Evolutionary conservation across 2,797 vertebrate genomes (phyloP).

Genomic region (Tapirus indicus): DNA sequence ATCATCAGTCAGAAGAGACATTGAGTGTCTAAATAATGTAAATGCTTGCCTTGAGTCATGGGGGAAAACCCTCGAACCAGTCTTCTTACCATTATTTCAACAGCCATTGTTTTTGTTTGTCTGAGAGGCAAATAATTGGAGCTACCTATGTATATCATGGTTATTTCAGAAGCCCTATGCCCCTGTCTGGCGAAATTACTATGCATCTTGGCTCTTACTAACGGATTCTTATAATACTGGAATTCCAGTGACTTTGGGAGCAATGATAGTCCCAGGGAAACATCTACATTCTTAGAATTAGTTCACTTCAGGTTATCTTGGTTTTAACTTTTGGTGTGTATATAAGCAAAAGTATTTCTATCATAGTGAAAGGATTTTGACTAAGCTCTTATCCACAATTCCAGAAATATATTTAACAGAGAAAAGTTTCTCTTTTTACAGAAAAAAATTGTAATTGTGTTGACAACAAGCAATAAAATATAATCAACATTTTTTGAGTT

Average conservation of each 20-base stretch:
- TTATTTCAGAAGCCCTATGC: neutral
- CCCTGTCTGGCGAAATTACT: neutral
- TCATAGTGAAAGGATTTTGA: neutral
- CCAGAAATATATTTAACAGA: neutral
- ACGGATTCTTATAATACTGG: neutral
- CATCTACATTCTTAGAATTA: neutral
- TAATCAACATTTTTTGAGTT: neutral
- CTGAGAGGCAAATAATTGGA: slow-evolving; percentile 49
- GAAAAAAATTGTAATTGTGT: neutral
- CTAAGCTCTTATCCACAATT: neutral
- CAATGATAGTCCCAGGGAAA: neutral
- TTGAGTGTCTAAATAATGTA: slow-evolving; percentile 78
- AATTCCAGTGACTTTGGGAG: neutral
- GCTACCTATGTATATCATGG: neutral
- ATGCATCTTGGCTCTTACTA: neutral
- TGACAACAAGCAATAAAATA: neutral
- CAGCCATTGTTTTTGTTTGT: slow-evolving; percentile 49
- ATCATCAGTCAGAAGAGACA: slow-evolving; percentile 85
- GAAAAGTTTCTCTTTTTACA: neutral
- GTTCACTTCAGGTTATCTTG: neutral
- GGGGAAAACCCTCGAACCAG: slow-evolving; percentile 56
- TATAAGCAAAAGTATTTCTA: neutral
- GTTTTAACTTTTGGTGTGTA: neutral
- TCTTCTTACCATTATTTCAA: slow-evolving; percentile 70
- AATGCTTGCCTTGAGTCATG: slow-evolving; percentile 75